Conservation (phyloP, 2,888 invertebrate genomes). For the Rhagonycha lutea region DNA sequence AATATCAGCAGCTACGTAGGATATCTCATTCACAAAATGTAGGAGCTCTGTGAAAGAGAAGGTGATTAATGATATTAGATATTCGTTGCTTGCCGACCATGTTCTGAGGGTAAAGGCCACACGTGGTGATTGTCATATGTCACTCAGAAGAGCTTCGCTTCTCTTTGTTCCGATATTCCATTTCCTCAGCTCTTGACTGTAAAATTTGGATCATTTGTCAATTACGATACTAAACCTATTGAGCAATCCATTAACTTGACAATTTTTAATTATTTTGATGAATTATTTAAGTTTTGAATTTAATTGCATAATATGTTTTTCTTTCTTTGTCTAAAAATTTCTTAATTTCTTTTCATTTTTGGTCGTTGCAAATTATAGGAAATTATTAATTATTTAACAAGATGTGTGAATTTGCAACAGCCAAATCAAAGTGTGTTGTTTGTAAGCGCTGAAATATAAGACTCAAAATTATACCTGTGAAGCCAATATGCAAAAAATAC, state of each 20-base stretch:
- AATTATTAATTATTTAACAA: too few species aligned
- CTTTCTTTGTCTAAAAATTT: too few species aligned
- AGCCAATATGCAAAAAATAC: too few species aligned
- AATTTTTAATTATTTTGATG: not conserved
- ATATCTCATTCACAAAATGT: slow-evolving; percentile 20
- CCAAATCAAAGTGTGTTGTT: too few species aligned
- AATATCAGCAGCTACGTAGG: slow-evolving; percentile 2
- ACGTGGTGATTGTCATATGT: slow-evolving; percentile 28
- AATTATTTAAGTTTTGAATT: not conserved
- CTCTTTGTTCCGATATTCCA: slow-evolving; percentile 12
- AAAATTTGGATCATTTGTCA: slow-evolving; percentile 23
- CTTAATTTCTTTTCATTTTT: too few species aligned
- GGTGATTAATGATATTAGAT: slow-evolving; percentile 29
- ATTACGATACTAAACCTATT: slow-evolving; percentile 8
- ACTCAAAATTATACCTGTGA: too few species aligned
- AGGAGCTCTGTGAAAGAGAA: slow-evolving; percentile 18
- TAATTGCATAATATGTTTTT: too few species aligned
- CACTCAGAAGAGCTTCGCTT: slow-evolving; percentile 10
- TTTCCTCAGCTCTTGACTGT: slow-evolving; percentile 4
- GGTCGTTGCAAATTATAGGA: too few species aligned
- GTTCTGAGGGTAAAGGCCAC: slow-evolving; percentile 24
- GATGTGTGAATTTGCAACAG: too few species aligned
- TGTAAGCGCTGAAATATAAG: too few species aligned
- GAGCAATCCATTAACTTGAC: not conserved
- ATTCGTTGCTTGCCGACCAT: slow-evolving; percentile 21